Evolutionary conservation across 1,140 invertebrate species (phyloP), one percentile per base, ranked within the genome.

Genomic region (Hirudo medicinalis): DNA sequence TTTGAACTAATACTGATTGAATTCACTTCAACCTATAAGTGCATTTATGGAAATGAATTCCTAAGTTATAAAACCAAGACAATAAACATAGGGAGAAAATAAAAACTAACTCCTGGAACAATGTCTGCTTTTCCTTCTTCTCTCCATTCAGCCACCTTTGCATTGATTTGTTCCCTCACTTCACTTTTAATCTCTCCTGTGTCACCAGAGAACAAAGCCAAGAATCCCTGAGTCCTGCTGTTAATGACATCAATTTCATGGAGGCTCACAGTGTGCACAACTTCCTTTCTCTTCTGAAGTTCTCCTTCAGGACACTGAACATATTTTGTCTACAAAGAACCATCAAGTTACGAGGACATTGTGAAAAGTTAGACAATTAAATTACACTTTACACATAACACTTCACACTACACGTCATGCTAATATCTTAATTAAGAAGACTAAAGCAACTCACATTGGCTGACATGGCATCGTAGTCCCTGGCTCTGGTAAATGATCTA

Each of bases 241-340:
- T 98, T 98, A 78, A 98, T 97, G 0, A 98, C 95, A 82, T 99
- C 96, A 70, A 99, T 91, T 81, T 99, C 96, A 79, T 99, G 96
- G n/a, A 99, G 82, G 0, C 92, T 94, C 0, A 98, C 94, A 0
- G 94, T 99, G 81, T 99, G 96, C 0, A 97, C 92, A 0, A 97
- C 94, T 85, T 98, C 94, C 80, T 97, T 97, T n/a, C 95, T 86
- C 79, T 98, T 99, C 83, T 98, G 94, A 13, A 99, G 83, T 84
- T 99, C 96, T 0, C 96, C 96, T 78, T 98, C 94, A 0, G 96
- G 96, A 83, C 94, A 98, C 75, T 97, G 94, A 0, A 99, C 93
- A 84, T 98, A 98, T 75, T 92, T 88, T 11, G 84, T 85, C 78
- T 85, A 78, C 22, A 79, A 71, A 72, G 71, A 32, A 71, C 32